Percentiles rank a stretch among this genome's conserved stretches.
These are phyloP conservation scores for Hipparchia semele DNA, from an alignment of 2,888 invertebrate species.

Conservation along the genomic window DNA sequence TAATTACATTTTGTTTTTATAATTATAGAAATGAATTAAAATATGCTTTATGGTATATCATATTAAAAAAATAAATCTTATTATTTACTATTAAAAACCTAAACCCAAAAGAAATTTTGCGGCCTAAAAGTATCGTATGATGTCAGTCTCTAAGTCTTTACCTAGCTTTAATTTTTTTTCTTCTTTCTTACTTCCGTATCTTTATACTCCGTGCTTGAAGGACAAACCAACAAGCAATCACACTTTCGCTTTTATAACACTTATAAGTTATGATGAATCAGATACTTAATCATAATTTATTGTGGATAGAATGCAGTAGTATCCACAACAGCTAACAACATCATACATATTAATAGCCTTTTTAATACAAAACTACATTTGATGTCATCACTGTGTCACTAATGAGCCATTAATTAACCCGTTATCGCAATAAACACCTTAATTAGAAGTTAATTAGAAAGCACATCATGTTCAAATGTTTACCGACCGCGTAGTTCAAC, in stretches of 20 bases:
- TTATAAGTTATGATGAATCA: conserved; percentile 1
- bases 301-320: not conserved
- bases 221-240: too few species aligned
- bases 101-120: too few species aligned
- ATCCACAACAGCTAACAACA: conserved; percentile 20
- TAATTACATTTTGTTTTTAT: too few species aligned
- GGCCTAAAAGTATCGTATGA: too few species aligned
- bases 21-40: too few species aligned
- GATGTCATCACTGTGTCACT: conserved; percentile 48
- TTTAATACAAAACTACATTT: conserved; percentile 34
- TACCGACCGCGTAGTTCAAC: conserved; percentile 28
- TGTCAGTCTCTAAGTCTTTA: too few species aligned
- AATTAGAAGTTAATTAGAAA: conserved; percentile 51
- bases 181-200: not conserved
- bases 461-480: conserved; percentile 37
- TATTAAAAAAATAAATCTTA: too few species aligned
- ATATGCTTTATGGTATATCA: too few species aligned
- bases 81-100: too few species aligned
- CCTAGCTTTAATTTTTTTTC: too few species aligned
- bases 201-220: not conserved
- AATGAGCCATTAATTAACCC: conserved; percentile 68
- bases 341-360: conserved; percentile 38
- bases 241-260: not conserved
- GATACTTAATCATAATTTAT: not conserved
- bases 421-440: conserved; percentile 57